A percentile compares a stretch with the other conserved stretches of the same genome.
Conservation (phyloP, 2,797 vertebrate genomes). For the Synaphobranchus kaupii region DNA sequence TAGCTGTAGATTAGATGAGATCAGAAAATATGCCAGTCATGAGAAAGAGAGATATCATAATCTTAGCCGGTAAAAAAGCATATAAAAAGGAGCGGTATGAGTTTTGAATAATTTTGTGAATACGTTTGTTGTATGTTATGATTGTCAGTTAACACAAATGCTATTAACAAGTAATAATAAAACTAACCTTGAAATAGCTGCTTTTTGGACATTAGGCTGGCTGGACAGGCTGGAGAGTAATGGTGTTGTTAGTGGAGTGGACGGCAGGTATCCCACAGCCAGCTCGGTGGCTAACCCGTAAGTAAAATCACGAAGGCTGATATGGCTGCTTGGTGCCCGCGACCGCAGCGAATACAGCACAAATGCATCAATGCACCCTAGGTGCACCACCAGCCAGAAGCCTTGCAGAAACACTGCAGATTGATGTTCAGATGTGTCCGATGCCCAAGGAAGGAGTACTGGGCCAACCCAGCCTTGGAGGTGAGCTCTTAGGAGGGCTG, state of each 20-base stretch:
- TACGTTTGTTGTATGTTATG: not conserved
- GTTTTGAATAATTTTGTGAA: not conserved
- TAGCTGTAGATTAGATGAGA: not conserved
- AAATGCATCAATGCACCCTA: constrained; percentile 67
- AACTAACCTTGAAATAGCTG: constrained; percentile 1
- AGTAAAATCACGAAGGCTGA: constrained; percentile 58
- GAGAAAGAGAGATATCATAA: not conserved
- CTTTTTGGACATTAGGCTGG: constrained; percentile 32
- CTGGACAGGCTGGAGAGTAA: constrained; percentile 55
- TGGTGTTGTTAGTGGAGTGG: constrained; percentile 49
- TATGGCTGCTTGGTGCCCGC: constrained; percentile 36
- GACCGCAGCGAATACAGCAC: constrained; percentile 63
- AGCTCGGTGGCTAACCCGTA: constrained; percentile 60
- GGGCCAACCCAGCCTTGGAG: constrained; percentile 66
- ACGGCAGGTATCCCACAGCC: constrained; percentile 44
- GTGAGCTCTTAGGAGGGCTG: constrained; percentile 42
- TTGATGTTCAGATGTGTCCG: constrained; percentile 39
- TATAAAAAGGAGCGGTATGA: not conserved
- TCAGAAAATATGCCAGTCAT: not conserved
- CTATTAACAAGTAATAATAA: not conserved
- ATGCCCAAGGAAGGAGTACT: constrained; percentile 49
- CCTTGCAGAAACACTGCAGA: constrained; percentile 57
- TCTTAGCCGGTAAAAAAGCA: not conserved
- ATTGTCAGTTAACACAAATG: too few species aligned
- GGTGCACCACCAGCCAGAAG: constrained; percentile 63